Evolutionary conservation across 2,888 invertebrate genomes (phyloP).

Genomic region (Scelioninae gen. 1): DNA sequence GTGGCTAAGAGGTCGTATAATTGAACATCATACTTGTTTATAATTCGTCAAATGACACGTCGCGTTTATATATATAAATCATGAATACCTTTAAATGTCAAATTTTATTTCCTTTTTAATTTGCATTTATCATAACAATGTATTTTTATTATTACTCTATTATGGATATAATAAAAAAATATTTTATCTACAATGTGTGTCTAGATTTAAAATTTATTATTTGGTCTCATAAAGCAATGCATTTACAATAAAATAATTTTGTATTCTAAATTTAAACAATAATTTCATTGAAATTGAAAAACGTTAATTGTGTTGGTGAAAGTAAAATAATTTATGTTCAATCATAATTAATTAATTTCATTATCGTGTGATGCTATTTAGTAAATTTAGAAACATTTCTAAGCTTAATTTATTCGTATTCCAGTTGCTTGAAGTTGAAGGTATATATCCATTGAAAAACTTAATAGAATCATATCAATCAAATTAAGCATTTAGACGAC

Average conservation of each 20-base stretch:
- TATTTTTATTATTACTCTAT: too few species aligned
- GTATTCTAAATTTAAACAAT: too few species aligned
- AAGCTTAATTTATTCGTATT: constrained; percentile 30
- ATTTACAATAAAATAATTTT: too few species aligned
- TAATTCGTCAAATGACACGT: constrained; percentile 37
- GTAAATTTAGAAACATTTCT: constrained; percentile 3
- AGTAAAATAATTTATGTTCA: neutral
- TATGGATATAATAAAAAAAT: neutral
- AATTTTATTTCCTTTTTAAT: neutral
- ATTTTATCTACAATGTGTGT: too few species aligned
- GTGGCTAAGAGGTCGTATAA: constrained; percentile 39
- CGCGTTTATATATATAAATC: constrained; percentile 1
- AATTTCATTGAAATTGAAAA: too few species aligned
- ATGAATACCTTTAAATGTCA: neutral
- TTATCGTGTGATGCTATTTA: constrained; percentile 9
- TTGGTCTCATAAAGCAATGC: too few species aligned
- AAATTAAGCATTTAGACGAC: constrained; percentile 62
- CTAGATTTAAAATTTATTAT: too few species aligned
- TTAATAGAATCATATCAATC: constrained; percentile 63
- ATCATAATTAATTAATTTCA: constrained; percentile 1
- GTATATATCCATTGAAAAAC: constrained; percentile 41
- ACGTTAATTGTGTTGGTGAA: too few species aligned
- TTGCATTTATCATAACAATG: neutral
- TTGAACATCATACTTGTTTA: constrained; percentile 24
- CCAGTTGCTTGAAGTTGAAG: constrained; percentile 33